Conservation (phyloP, 2,888 invertebrate species). For the Oscheius onirici region DNA sequence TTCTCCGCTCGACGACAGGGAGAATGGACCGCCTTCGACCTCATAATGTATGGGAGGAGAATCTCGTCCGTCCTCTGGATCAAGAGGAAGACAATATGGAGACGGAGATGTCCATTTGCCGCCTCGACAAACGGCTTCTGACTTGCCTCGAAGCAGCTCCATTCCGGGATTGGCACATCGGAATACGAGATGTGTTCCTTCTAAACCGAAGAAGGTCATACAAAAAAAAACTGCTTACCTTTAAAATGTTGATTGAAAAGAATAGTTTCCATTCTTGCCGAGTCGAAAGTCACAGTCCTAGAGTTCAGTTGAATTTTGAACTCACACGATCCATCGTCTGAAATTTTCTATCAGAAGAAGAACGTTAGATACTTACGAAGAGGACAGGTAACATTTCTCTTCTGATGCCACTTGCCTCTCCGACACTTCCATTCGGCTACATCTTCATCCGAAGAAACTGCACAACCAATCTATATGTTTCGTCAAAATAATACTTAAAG, state of each 20-base stretch:
- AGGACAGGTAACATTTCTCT: slow-evolving; percentile 53
- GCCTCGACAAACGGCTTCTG: slow-evolving; percentile 42
- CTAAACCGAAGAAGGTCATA: slow-evolving; percentile 24
- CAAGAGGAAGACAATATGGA: slow-evolving; percentile 50
- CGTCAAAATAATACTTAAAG: neutral
- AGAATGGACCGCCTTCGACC: slow-evolving; percentile 61
- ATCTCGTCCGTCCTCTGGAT: slow-evolving; percentile 32
- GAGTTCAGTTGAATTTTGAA: slow-evolving; percentile 55
- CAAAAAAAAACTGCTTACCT: slow-evolving; percentile 31
- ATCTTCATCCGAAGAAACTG: slow-evolving; percentile 38
- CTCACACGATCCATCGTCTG: slow-evolving; percentile 54
- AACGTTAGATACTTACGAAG: neutral
- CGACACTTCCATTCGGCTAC: slow-evolving; percentile 55
- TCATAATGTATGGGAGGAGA: slow-evolving; percentile 64
- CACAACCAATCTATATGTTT: slow-evolving; percentile 37
- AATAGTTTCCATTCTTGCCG: slow-evolving; percentile 58
- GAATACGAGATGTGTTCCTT: slow-evolving; percentile 57
- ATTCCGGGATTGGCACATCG: slow-evolving; percentile 62
- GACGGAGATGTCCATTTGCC: slow-evolving; percentile 50
- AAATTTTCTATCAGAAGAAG: neutral
- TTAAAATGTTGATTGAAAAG: slow-evolving; percentile 67
- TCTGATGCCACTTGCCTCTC: slow-evolving; percentile 61
- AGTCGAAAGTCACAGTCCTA: slow-evolving; percentile 57
- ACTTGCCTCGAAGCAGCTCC: slow-evolving; percentile 45
- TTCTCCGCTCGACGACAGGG: slow-evolving; percentile 61